Evolutionary conservation across 2,888 invertebrate genomes (phyloP).

Genomic region (Nycteola revayana): DNA sequence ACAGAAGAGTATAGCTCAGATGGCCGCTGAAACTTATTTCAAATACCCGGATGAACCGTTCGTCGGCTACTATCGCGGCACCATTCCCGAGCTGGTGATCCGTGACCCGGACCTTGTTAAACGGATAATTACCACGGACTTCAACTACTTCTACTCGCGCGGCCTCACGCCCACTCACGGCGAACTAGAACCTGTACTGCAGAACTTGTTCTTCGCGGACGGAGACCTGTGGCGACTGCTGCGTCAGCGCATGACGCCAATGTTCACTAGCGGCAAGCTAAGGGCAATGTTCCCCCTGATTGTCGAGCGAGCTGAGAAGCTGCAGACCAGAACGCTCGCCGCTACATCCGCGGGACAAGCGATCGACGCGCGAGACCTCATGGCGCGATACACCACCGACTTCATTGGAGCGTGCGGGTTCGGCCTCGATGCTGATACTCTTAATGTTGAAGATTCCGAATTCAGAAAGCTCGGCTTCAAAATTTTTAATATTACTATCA

Average conservation of each 20-base stretch:
- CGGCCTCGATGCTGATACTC: slow-evolving; percentile 54
- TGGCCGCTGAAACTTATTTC: slow-evolving; percentile 46
- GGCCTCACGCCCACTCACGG: slow-evolving; percentile 40
- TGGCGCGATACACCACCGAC: slow-evolving; percentile 64
- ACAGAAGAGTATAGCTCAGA: slow-evolving; percentile 43
- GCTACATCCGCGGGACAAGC: slow-evolving; percentile 30
- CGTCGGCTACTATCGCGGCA: slow-evolving; percentile 51
- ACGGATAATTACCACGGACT: slow-evolving; percentile 50
- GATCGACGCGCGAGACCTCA: slow-evolving; percentile 55
- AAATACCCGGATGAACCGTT: slow-evolving; percentile 51
- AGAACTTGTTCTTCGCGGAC: slow-evolving; percentile 55
- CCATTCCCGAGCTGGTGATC: slow-evolving; percentile 46
- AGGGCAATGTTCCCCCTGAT: slow-evolving; percentile 60
- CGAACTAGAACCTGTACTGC: slow-evolving; percentile 48
- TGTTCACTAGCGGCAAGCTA: slow-evolving; percentile 56
- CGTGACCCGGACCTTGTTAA: slow-evolving; percentile 55
- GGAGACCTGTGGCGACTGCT: slow-evolving; percentile 57
- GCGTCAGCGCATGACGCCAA: slow-evolving; percentile 57
- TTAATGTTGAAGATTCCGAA: slow-evolving; percentile 49
- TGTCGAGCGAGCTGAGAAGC: slow-evolving; percentile 49
- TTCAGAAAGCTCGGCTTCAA: slow-evolving; percentile 50
- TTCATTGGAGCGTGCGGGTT: slow-evolving; percentile 63
- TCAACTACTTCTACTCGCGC: slow-evolving; percentile 48
- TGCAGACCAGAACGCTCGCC: slow-evolving; percentile 37
- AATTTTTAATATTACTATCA: slow-evolving; percentile 38